These are phyloP conservation scores for Sebastes glaucus DNA, from an alignment of 2,797 vertebrate species.

Conservation along the genomic window DNA sequence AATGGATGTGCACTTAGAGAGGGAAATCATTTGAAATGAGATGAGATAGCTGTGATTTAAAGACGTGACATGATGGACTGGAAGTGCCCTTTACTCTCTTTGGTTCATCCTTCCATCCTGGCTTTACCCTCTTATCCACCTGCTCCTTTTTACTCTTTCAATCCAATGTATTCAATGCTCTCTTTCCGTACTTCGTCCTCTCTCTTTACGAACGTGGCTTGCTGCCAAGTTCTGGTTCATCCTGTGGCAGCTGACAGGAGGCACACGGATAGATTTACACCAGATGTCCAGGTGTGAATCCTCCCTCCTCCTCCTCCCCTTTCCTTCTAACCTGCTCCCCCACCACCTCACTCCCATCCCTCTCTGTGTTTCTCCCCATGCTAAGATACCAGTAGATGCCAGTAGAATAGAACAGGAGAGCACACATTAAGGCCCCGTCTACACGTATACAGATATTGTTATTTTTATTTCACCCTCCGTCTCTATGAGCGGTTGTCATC, in stretches of 20 bases:
- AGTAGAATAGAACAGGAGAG: too few species aligned
- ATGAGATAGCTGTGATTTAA: background rate
- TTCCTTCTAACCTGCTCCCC: background rate
- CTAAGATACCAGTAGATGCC: background rate
- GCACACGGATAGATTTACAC: conserved; percentile 10
- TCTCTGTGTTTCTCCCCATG: background rate
- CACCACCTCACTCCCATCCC: background rate
- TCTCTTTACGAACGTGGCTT: background rate
- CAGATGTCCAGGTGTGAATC: conserved; percentile 26
- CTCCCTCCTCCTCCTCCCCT: background rate
- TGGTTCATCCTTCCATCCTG: background rate
- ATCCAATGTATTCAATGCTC: background rate
- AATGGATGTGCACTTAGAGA: background rate
- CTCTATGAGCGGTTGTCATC: too few species aligned
- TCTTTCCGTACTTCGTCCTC: background rate
- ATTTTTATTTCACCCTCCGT: too few species aligned
- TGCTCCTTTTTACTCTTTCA: background rate
- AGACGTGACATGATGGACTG: background rate
- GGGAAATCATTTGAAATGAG: conserved; percentile 1
- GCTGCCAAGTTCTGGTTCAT: background rate
- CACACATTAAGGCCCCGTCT: too few species aligned
- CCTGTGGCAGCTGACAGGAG: conserved; percentile 17
- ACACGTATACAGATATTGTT: too few species aligned
- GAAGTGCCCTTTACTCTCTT: background rate
- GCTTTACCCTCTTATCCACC: background rate